Percentiles rank a stretch among this genome's conserved stretches.
phyloP scores from a whole-genome alignment of 2,888 invertebrate species.

The Apamea sordens region DNA sequence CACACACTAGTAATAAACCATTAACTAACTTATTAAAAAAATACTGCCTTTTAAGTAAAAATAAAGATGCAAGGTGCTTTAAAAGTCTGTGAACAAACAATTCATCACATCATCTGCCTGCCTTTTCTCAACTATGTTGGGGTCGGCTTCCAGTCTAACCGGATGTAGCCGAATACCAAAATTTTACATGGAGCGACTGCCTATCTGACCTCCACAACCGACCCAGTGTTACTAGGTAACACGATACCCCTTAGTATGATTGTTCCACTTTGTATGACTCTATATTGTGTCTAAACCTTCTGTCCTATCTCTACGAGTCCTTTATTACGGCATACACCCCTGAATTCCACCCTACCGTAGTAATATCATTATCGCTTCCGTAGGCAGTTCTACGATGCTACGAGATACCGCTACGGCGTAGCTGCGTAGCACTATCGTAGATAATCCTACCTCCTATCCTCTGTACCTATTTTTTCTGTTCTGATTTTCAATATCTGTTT shows the following conservation, averaged over 20 bases:
- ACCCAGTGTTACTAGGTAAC: background rate
- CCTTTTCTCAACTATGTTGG: background rate
- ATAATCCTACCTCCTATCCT: too few relatives aligned
- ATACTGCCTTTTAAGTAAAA: background rate
- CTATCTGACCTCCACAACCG: background rate
- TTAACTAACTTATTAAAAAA: background rate
- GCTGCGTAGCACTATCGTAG: slow-evolving; percentile 60
- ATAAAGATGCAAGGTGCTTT: background rate
- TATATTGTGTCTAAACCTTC: slow-evolving; percentile 14
- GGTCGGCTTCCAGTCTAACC: background rate
- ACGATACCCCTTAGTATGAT: background rate
- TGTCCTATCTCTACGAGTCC: background rate
- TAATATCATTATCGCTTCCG: slow-evolving; percentile 64
- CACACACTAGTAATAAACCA: background rate
- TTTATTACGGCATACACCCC: slow-evolving; percentile 36
- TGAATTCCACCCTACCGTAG: slow-evolving; percentile 52
- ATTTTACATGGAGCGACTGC: background rate
- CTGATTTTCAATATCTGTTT: too few relatives aligned
- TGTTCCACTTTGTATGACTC: background rate
- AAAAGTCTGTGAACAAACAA: background rate
- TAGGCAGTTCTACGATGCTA: slow-evolving; percentile 64
- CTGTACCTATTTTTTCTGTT: too few relatives aligned
- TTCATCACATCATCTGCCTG: background rate
- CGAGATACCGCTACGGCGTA: slow-evolving; percentile 65
- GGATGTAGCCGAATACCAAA: background rate